Percentiles rank a stretch among this genome's conserved stretches.
These are phyloP conservation scores for Anguilla marmorata DNA, from an alignment of 2,797 vertebrate genomes.

Conservation along the genomic window DNA sequence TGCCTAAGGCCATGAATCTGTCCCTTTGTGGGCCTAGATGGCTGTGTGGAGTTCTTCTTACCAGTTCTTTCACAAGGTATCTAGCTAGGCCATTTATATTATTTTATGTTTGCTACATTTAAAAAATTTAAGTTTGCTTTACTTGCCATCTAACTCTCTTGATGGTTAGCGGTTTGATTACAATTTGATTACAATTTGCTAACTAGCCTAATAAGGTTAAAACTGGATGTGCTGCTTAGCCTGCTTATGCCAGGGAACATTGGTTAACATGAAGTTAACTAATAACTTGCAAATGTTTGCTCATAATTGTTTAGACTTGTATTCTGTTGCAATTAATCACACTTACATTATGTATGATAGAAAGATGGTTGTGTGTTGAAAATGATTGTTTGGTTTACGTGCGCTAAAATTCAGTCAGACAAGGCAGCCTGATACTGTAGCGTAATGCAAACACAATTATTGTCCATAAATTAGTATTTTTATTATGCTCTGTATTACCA, in stretches of 20 bases:
- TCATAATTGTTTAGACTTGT: neutral
- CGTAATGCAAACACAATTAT: neutral
- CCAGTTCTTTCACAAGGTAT: neutral
- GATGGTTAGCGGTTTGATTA: neutral
- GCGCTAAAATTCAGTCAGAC: neutral
- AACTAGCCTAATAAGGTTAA: neutral
- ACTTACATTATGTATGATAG: neutral
- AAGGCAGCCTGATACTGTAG: neutral
- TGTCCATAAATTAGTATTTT: neutral
- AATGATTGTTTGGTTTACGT: neutral
- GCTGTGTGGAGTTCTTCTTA: neutral
- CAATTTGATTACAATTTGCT: neutral
- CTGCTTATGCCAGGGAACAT: no score
- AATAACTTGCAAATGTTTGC: neutral
- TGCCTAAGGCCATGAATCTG: neutral
- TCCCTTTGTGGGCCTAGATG: neutral
- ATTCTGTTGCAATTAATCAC: neutral
- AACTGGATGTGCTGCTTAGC: neutral
- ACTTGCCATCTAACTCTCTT: neutral
- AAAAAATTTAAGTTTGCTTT: neutral
- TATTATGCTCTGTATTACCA: neutral
- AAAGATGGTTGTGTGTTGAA: neutral
- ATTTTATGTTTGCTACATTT: neutral
- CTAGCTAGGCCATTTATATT: neutral
- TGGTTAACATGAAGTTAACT: neutral